Conservation (phyloP, 1,140 invertebrate species). For the Laupala kohalensis region DNA sequence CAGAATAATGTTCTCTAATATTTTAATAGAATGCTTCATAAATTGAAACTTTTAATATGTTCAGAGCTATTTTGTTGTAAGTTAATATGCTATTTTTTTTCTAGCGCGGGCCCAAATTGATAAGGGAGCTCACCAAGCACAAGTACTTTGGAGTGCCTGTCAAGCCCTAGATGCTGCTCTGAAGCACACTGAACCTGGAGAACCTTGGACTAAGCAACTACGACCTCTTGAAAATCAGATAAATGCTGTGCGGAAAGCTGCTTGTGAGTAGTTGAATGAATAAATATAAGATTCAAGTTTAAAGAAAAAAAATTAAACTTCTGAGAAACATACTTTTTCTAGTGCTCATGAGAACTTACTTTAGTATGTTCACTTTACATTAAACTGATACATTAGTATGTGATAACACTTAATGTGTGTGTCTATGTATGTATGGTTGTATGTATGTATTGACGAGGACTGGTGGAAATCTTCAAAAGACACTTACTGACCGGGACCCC, state of each 20-base stretch:
- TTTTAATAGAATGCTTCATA: not conserved
- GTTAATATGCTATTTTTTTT: slow-evolving; percentile 24
- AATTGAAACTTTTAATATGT: too few species aligned
- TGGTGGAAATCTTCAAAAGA: too few species aligned
- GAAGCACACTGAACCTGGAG: slow-evolving; percentile 39
- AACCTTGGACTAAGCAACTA: slow-evolving; percentile 37
- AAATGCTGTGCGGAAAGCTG: slow-evolving; percentile 47
- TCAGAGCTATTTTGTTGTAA: too few species aligned
- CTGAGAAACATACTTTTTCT: too few species aligned
- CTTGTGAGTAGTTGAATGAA: slow-evolving; percentile 35
- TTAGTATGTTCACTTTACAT: too few species aligned
- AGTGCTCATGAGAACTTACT: too few species aligned
- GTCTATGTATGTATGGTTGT: too few species aligned
- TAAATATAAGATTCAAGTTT: not conserved
- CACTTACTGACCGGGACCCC: too few species aligned
- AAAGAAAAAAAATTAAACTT: not conserved
- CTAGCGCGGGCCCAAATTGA: slow-evolving; percentile 67
- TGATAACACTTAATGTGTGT: too few species aligned
- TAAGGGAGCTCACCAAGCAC: slow-evolving; percentile 61
- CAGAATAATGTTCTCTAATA: too few species aligned
- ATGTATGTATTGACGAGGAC: too few species aligned
- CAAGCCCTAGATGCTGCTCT: slow-evolving; percentile 68
- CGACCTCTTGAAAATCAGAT: slow-evolving; percentile 65
- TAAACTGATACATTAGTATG: too few species aligned
- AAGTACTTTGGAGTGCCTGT: slow-evolving; percentile 84